Evolutionary conservation across 2,113 vertebrate species (phyloP).

Genomic region (Sapajus apella): DNA sequence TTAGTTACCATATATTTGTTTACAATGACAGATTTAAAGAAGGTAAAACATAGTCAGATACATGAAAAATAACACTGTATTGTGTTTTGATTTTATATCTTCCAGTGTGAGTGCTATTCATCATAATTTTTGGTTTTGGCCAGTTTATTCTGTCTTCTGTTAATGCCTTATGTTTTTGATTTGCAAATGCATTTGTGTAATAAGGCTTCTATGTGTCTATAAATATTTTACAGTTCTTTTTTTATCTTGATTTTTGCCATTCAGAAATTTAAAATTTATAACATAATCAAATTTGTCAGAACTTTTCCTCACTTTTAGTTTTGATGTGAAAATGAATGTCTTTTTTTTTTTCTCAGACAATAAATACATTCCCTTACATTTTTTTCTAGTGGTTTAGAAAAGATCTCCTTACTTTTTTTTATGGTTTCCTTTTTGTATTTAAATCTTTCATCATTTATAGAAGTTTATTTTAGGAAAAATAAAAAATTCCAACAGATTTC

Average conservation of each 20-base stretch:
- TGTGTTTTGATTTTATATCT: neutral
- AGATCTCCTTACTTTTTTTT: neutral
- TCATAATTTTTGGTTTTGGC: neutral
- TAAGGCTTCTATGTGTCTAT: neutral
- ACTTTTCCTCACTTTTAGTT: neutral
- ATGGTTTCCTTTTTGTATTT: neutral
- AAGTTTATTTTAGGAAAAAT: neutral
- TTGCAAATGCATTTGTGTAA: neutral
- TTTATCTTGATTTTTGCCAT: neutral
- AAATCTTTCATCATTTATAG: neutral
- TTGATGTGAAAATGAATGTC: neutral
- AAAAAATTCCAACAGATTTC: neutral
- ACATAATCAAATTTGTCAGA: neutral
- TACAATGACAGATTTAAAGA: neutral
- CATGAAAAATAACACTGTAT: neutral
- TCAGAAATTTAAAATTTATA: neutral
- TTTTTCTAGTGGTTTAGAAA: neutral
- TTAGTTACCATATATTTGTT: neutral
- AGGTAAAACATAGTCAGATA: neutral
- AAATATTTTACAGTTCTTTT: constrained; percentile 10
- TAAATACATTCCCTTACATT: neutral
- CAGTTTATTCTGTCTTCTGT: neutral
- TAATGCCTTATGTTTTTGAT: neutral
- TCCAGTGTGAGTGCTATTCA: neutral
- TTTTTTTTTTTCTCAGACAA: neutral